Base-by-base conservation (phyloP, 2,797 vertebrate species). In the Mormyrus proboscirostris region DNA sequence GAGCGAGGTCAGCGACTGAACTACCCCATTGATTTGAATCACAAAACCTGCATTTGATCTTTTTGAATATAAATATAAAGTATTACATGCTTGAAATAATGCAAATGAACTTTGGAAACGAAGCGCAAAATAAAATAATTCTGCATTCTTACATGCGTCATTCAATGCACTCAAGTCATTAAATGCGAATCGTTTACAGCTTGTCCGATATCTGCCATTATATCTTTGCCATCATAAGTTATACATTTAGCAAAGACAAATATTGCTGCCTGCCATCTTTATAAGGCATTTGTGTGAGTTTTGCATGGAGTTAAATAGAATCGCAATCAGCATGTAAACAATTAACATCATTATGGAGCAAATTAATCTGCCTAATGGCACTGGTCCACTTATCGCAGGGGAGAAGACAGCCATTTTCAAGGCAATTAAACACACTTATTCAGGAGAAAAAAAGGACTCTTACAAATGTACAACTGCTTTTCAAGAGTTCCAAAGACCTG, bases 301-400 rank as follows among this genome's bases (percentile, higher is more conserved):
- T 50, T 87, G 16, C 89, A 91, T 89, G 90, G n/a, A 51, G 91
- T 90, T 90, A 91, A 93, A 94, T 93, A 90, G 93, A 93, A 93
- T 94, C 95, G 94, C 93, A 95, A 94, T 95, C 93, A 93, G 87
- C 90, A 89, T 92, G 91, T 91, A 92, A 92, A 92, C 94, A 93
- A 95, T 95, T 94, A 96, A 94, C 93, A 95, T 95, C 93, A 95
- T 96, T 94, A 95, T 87, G 88, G 90, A 92, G 89, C 89, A 50
- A 94, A 95, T 96, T 95, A 95, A 95, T 95, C 95, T 94, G 92
- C 89, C 92, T 95, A 95, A 96, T 95, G 93, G 91, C 91, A 92
- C 89, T 91, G 93, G 94, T 94, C 93, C 76, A 59, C 92, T 95
- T 93, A 96, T 94, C 94, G 92, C 92, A 91, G 93, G 93, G 94